Evolutionary conservation across 2,888 invertebrate species (phyloP).

Genomic region (Pandemis heparana): DNA sequence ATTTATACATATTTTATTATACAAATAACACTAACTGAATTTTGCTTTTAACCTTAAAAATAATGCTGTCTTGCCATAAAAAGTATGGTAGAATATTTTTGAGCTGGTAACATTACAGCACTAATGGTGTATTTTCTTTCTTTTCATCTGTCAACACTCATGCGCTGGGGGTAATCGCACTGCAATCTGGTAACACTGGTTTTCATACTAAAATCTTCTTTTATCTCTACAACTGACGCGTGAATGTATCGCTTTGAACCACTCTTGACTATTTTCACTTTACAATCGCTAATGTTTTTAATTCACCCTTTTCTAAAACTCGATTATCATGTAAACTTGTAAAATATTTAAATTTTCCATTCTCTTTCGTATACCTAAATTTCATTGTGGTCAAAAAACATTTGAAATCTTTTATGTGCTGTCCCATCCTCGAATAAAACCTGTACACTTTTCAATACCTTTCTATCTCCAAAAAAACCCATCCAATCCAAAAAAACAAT

Average conservation of each 20-base stretch:
- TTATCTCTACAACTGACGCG: constrained; percentile 47
- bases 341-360: not conserved
- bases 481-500: not conserved
- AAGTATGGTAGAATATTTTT: constrained; percentile 36
- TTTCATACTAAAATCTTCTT: constrained; percentile 71
- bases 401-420: not conserved
- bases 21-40: constrained; percentile 40
- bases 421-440: not conserved
- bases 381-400: not conserved
- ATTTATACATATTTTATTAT: constrained; percentile 43
- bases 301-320: constrained; percentile 14
- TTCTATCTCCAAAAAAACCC: not conserved
- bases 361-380: not conserved
- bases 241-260: constrained; percentile 55
- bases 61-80: constrained; percentile 72
- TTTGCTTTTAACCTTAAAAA: constrained; percentile 45
- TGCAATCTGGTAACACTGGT: constrained; percentile 84
- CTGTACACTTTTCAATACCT: too few species aligned
- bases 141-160: constrained; percentile 82
- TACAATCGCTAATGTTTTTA: constrained; percentile 22
- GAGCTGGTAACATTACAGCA: constrained; percentile 56
- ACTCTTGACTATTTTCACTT: constrained; percentile 47
- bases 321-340: not conserved
- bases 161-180: constrained; percentile 83
- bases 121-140: constrained; percentile 78